Evolutionary conservation across 2,888 invertebrate species (phyloP), one percentile per base, ranked within the genome.

Genomic region (Apamea sordens): DNA sequence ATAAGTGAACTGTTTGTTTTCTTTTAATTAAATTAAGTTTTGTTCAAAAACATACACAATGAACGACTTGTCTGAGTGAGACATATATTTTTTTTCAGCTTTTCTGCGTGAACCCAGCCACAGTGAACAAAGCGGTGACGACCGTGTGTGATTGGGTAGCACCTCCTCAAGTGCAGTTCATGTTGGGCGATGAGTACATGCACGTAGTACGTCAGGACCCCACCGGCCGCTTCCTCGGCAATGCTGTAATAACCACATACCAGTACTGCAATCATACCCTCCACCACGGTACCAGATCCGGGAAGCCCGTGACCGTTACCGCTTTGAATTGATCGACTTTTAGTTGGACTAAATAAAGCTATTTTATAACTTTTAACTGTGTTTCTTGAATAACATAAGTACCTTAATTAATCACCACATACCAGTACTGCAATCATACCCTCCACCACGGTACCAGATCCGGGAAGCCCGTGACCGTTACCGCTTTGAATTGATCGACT

Each of bases 81-180:
- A 69, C 32, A 13, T 8, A 24, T 50, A 15, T 50, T 15, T 47
- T 6, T 77, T 92, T 94, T 0, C 89, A 96, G 96, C 87, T 96
- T 89, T 95, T 87, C 89, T 96, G 96, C 89, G 70, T 95, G 3
- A 94, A 94, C 68, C 96, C 96, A 1, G 84, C 95, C 1, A 87
- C 93, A 2, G 94, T 96, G 18, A 93, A 93, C 76, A 94, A 93
- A 73, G 95, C 92, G 0, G 92, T 92, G 68, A 94, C 95, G 0
- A 90, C 90, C 0, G 95, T 96, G 0, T 96, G 96, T 89, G 96
- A 96, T 86, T 96, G 96, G 96, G 92, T 87, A 0, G 95, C 96
- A 0, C 95, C 96, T 0, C 96, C 96, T 1, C 94, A 94, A 71
- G 95, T 96, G 0, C 92, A 94, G 78, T 95, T 94, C 84, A 95